Evolutionary conservation across 2,797 vertebrate genomes (phyloP), one percentile per base, ranked within the genome.

Genomic region (Tokudaia tokunoshimensis): DNA sequence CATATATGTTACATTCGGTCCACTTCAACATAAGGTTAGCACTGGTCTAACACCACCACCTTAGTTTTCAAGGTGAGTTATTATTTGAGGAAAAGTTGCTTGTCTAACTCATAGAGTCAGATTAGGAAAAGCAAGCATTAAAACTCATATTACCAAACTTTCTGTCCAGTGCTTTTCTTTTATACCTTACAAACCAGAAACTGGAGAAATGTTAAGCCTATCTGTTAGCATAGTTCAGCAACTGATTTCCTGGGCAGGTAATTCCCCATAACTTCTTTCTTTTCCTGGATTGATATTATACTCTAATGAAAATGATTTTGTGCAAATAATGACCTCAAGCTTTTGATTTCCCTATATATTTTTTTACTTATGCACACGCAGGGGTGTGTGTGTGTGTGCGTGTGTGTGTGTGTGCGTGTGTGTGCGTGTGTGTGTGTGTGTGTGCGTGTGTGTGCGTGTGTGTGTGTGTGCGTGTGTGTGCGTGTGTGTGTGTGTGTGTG

Each of bases 101-200:
- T 90, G n/a, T 50, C 22, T 94, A 63, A 59, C 3, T 70, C 44
- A 55, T 20, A 78, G 44, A 94, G 12, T 4, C 59, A 86, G 37
- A 3, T 57, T 67, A 34, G 47, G 3, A 91, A 94, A 92, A 78
- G 1, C 20, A 80, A 75, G 65, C 67, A 44, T 44, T 90, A 41
- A 93, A 83, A 72, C 17, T 57, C 15, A 15, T 65, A 20, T 78
- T n/a, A 78, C 11, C 7, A 92, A 31, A 22, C 24, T 89, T 91
- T 91, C 37, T 44, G 4, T 50, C 14, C 6, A 67, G 15, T 55
- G 20, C 55, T 94, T 95, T 96, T 94, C 15, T 91, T 50, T 94
- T 82, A 52, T 7, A 22, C 0, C 1, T 19, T 78, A 47, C 2
- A 81, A 88, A 26, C n/a, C 76, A 91, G 65, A 52, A 79, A 55